Evolutionary conservation across 2,113 vertebrate species (phyloP), one percentile per base, ranked within the genome.

Genomic region (Hoplias malabaricus): DNA sequence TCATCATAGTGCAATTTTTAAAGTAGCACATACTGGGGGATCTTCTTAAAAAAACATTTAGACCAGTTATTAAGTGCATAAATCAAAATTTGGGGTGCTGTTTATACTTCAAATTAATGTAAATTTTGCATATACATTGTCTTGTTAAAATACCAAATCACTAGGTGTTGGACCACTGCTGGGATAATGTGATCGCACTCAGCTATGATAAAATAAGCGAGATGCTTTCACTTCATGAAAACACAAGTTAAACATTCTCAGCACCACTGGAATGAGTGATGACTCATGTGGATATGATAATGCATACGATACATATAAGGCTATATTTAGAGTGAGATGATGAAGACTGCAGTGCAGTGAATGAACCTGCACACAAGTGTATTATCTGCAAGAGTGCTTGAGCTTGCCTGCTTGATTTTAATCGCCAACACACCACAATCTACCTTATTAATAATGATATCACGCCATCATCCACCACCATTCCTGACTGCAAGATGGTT

Each of bases 211-310:
- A 42, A 10, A 42, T 2, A 42, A 42, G 40, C n/a, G 1, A n/a
- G 3, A 48, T 48, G n/a, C 16, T 19, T 9, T 48, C 46, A 48
- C 9, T 48, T 48, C 46, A n/a, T 19, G 19, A 48, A 48, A 48
- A 46, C 14, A 46, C 43, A 46, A 16, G 19, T 46, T 14, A 1
- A 16, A 16, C 43, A 14, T 2, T 16, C 19, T 16, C 14, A 14
- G 19, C 69, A 40, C 23, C 29, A 38, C 73, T 66, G 43, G 14
- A 76, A 2, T 9, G 48, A 76, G 54, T 34, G 2, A 67, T 76
- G 73, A 76, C 62, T 67, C 73, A 67, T 48, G 16, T 34, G 40
- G 43, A 14, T 67, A 48, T 27, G 59, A 54, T 43, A 62, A 67
- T 29, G 62, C 73, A 42, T 75, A 67, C n/a, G 14, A 13, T 4